Conservation (phyloP, 1,140 invertebrate species). For the Colletes gigas region DNA sequence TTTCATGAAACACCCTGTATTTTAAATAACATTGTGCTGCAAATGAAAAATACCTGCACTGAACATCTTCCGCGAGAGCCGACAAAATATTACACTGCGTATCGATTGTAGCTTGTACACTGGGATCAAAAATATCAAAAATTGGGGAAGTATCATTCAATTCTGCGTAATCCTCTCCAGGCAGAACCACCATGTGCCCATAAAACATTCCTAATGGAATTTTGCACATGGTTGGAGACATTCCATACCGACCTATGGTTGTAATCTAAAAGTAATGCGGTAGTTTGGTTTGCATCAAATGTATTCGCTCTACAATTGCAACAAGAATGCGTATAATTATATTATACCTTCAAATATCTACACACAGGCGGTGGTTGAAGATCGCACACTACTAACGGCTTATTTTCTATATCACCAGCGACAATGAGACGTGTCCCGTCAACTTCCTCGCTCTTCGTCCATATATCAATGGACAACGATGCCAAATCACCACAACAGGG, state of each 20-base stretch:
- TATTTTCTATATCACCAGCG: slow-evolving; percentile 91
- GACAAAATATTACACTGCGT: slow-evolving; percentile 82
- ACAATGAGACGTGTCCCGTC: slow-evolving; percentile 93
- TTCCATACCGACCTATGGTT: slow-evolving; percentile 93
- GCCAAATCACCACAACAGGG: slow-evolving; percentile 93
- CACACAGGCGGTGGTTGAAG: slow-evolving; percentile 94
- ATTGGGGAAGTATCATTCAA: slow-evolving; percentile 72
- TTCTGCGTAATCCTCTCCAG: slow-evolving; percentile 85
- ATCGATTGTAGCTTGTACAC: slow-evolving; percentile 79
- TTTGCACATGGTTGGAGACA: slow-evolving; percentile 93
- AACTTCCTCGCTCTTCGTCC: slow-evolving; percentile 91
- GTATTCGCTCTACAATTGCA: not conserved
- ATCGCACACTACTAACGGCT: slow-evolving; percentile 92
- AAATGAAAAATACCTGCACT: slow-evolving; percentile 83
- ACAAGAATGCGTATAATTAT: not conserved
- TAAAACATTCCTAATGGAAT: slow-evolving; percentile 96
- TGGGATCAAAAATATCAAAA: slow-evolving; percentile 70
- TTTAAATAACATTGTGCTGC: not conserved
- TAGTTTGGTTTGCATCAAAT: too few species aligned
- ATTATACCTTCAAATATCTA: slow-evolving; percentile 90
- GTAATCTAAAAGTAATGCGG: slow-evolving; percentile 83
- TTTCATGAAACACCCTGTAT: too few species aligned
- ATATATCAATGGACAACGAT: slow-evolving; percentile 94
- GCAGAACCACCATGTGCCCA: slow-evolving; percentile 91
- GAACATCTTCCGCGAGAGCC: slow-evolving; percentile 88